These are phyloP conservation scores for Lithobates sylvaticus DNA, from an alignment of 2,797 vertebrate genomes.

Conservation along the genomic window DNA sequence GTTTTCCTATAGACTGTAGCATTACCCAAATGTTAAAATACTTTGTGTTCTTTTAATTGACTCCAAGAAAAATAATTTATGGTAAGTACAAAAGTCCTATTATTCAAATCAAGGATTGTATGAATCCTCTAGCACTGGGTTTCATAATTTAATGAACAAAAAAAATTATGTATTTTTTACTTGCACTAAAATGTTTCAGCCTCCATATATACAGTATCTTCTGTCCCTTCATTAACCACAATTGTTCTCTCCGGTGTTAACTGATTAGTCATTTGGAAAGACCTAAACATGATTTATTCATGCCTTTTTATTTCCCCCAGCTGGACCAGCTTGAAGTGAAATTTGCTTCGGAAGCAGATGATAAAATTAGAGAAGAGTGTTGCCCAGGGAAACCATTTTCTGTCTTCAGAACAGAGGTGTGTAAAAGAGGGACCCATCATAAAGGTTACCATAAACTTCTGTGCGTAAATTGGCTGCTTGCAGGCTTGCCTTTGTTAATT, in stretches of 20 bases:
- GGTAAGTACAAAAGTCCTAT: too few relatives aligned
- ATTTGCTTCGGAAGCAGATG: slow-evolving; percentile 92
- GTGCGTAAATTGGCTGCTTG: background rate
- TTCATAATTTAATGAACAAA: too few relatives aligned
- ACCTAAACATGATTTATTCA: background rate
- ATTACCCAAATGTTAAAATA: too few relatives aligned
- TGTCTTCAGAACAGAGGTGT: slow-evolving; percentile 92
- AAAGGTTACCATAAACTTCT: background rate
- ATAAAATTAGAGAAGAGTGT: slow-evolving; percentile 95
- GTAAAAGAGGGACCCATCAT: background rate
- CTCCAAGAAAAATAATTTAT: too few relatives aligned
- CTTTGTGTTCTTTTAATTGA: too few relatives aligned
- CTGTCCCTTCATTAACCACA: background rate
- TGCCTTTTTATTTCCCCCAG: slow-evolving; percentile 65
- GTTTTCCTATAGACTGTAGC: too few relatives aligned
- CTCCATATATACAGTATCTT: background rate
- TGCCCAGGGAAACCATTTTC: slow-evolving; percentile 94
- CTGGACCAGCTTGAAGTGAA: slow-evolving; percentile 90
- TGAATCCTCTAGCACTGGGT: too few relatives aligned
- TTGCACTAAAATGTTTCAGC: too few relatives aligned
- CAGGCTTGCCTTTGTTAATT: background rate
- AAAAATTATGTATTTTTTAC: too few relatives aligned
- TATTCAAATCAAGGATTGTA: too few relatives aligned
- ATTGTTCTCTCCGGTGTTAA: background rate
- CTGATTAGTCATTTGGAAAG: background rate